Base-by-base conservation (phyloP, 1,140 invertebrate species). In the Lasaia peninsularis region DNA sequence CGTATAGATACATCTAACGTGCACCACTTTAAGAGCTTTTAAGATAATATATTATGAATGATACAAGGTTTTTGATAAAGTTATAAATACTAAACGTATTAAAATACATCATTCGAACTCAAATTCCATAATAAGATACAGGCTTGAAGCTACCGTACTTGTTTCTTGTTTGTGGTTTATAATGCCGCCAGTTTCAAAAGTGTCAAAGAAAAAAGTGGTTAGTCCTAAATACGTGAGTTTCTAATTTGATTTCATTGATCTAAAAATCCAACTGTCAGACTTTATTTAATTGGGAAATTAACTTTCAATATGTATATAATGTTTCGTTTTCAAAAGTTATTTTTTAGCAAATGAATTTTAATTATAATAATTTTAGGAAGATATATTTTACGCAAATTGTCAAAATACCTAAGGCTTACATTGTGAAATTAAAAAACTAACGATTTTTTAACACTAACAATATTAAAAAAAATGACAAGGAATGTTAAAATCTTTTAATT, bases 51-150 rank as follows among this genome's bases (percentile, higher is more conserved):
- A 14, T 44, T 44, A 44, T 44, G 37, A 44, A 44, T 44, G 37
- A 18, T 44, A 44, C 12, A 28, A 28, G 24, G 24, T 28, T 28
- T 28, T 28, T 44, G 37, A 44, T 44, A 44, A 44, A 44, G 37
- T 18, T 44, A 44, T 28, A 6, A 28, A 18, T 20, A 44, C 16
- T 44, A 44, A 20, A 44, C 37, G 37, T 14, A 37, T 14, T 14
- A 44, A 44, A 44, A 18, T 14, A 40, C 37, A 14, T 44, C 37
- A 44, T 20, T 44, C 16, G 2, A 10, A 10, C 18, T 44, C 16
- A 18, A 37, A 44, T 44, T 44, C 37, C 37, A 44, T 44, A 44
- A 44, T 44, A 44, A 44, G 37, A 44, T 44, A 14, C 37, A 44
- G 16, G 16, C 37, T 44, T 44, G 37, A 10, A 20, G 10, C 3